These are phyloP conservation scores for Eulithis prunata DNA, from an alignment of 2,888 invertebrate species.

Conservation along the genomic window DNA sequence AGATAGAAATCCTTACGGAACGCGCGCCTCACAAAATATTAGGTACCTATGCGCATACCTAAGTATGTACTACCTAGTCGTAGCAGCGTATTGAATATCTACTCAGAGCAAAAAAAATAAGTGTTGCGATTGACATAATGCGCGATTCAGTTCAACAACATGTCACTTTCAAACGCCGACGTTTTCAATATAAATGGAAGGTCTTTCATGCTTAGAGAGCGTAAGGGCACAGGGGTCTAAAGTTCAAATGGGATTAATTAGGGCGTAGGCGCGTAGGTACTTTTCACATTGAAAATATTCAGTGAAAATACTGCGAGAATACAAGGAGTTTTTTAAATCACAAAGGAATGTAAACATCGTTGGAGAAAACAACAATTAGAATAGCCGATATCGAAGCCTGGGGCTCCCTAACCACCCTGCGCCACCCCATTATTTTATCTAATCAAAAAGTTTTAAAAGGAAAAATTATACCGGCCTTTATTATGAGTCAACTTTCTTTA, in stretches of 20 bases:
- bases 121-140: conserved; percentile 57
- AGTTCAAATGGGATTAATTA: conserved; percentile 70
- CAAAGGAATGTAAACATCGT: conserved; percentile 75
- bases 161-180: conserved; percentile 68
- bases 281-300: conserved; percentile 48
- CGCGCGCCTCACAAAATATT: no score
- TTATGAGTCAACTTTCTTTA: conserved; percentile 83
- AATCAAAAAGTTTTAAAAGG: conserved; percentile 86
- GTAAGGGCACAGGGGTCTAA: conserved; percentile 49
- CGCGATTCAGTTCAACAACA: conserved; percentile 52
- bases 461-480: conserved; percentile 85
- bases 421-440: conserved; percentile 84
- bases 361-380: conserved; percentile 81
- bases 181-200: conserved; percentile 75
- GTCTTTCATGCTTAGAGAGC: conserved; percentile 45
- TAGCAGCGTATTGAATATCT: neutral
- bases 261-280: conserved; percentile 38
- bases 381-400: conserved; percentile 79
- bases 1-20: no score
- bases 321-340: conserved; percentile 61
- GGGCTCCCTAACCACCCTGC: conserved; percentile 66
- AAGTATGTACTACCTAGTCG: no score
- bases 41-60: no score
- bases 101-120: conserved; percentile 48
- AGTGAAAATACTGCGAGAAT: conserved; percentile 42